phyloP scores from a whole-genome alignment of 2,113 vertebrate genomes.

The Anarhynchus alexandrinus region DNA sequence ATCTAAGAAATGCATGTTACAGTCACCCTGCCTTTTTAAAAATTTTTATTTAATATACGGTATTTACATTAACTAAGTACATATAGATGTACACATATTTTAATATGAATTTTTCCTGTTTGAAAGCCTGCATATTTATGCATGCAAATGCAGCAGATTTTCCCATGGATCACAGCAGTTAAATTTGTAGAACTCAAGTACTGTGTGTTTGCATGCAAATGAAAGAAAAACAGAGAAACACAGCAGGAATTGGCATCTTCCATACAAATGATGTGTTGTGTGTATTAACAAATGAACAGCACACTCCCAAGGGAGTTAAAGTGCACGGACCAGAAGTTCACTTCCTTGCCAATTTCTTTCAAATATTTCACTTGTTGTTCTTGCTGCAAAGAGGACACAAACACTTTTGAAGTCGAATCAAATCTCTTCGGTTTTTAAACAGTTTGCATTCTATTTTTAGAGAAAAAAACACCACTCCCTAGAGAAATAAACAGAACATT shows the following conservation, averaged over 20 bases:
- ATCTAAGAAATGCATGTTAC: not conserved
- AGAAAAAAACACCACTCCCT: not conserved
- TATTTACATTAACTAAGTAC: not conserved
- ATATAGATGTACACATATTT: not conserved
- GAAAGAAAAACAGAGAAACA: constrained; percentile 48
- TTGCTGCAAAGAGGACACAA: not conserved
- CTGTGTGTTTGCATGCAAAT: constrained; percentile 11
- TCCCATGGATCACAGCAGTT: constrained; percentile 18
- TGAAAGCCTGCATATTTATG: not conserved
- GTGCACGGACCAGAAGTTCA: constrained; percentile 12
- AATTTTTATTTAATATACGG: not conserved
- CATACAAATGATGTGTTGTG: not conserved
- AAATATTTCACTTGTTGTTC: constrained; percentile 35
- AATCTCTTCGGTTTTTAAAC: not conserved
- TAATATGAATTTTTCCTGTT: not conserved
- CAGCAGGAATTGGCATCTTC: constrained; percentile 33
- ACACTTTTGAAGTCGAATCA: not conserved
- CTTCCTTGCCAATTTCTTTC: constrained; percentile 43
- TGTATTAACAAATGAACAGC: constrained; percentile 49
- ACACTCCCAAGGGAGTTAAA: not conserved
- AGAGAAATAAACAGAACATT: constrained; percentile 9
- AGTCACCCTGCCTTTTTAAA: not conserved
- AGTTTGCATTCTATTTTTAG: not conserved
- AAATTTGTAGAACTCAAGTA: not conserved
- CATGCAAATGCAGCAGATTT: not conserved